phyloP scores from a whole-genome alignment of 2,113 vertebrate species.

The Aramus guarauna region DNA sequence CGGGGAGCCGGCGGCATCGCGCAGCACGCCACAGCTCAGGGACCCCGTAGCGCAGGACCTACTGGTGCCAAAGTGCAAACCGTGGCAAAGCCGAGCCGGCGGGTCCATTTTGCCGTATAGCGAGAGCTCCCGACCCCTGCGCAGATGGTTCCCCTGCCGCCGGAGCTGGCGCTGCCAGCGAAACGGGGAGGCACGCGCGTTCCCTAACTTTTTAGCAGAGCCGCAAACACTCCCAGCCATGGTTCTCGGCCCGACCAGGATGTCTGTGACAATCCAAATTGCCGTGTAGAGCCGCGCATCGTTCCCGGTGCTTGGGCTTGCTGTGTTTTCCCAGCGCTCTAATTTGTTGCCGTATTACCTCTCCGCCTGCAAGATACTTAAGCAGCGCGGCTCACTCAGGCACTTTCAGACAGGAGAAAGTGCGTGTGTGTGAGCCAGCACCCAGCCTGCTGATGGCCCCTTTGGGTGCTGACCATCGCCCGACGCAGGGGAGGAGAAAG shows the following conservation, averaged over 20 bases:
- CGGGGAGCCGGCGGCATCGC: fast-evolving
- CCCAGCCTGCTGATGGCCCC: neutral
- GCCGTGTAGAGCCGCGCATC: neutral
- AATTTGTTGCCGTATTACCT: slow-evolving; percentile 30
- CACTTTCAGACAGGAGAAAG: neutral
- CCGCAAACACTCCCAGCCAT: neutral
- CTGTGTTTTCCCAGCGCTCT: slow-evolving; percentile 15
- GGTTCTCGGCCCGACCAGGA: neutral
- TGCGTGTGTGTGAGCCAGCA: neutral
- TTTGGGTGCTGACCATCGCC: neutral
- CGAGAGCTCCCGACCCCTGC: neutral
- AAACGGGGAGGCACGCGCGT: fast-evolving
- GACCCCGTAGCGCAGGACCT: neutral
- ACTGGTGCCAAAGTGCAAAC: neutral
- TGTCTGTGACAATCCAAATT: fast-evolving
- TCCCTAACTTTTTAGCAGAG: slow-evolving; percentile 26
- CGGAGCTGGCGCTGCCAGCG: neutral
- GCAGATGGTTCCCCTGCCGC: neutral
- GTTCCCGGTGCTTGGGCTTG: neutral
- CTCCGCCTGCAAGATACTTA: neutral
- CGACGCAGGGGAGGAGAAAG: neutral
- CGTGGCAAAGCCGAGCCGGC: neutral
- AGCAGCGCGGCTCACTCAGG: neutral
- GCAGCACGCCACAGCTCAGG: fast-evolving
- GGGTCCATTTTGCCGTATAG: fast-evolving